Conservation (phyloP, 2,113 vertebrate species). For the Ceuthmochares aereus region DNA sequence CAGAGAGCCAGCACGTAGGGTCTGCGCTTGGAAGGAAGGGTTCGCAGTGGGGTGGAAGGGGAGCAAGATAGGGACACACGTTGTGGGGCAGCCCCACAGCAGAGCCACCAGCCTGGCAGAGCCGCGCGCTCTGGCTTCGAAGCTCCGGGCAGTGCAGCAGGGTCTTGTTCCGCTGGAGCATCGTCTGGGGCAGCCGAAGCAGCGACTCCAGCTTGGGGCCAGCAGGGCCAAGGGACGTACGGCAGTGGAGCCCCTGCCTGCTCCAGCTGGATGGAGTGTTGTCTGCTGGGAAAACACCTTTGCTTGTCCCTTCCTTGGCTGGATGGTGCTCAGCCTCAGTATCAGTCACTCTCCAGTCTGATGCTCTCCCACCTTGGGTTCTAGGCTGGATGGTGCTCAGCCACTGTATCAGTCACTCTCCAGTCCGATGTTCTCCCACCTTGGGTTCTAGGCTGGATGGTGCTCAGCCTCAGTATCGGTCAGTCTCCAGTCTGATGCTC, state of each 20-base stretch:
- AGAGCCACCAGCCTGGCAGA: neutral
- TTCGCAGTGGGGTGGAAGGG: neutral
- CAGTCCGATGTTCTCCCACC: neutral
- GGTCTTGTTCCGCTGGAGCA: neutral
- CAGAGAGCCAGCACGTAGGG: neutral
- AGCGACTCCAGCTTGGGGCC: too few relatives aligned
- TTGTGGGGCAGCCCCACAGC: neutral
- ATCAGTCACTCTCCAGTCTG: neutral
- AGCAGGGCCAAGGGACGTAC: too few relatives aligned
- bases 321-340: neutral
- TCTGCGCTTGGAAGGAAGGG: neutral
- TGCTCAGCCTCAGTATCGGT: neutral
- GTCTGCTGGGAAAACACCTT: neutral
- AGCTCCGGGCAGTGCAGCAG: neutral
- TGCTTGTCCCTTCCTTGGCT: neutral
- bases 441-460: neutral
- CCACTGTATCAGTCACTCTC: neutral
- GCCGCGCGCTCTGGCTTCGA: too few relatives aligned
- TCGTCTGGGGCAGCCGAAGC: too few relatives aligned
- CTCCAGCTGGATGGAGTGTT: too few relatives aligned
- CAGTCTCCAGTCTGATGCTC: neutral
- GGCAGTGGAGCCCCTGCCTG: too few relatives aligned
- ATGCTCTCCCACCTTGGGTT: rapidly evolving
- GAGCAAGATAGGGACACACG: neutral
- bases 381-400: neutral